Evolutionary conservation across 2,888 invertebrate genomes (phyloP), one percentile per base, ranked within the genome.

Genomic region (Lasioglossum calceatum): DNA sequence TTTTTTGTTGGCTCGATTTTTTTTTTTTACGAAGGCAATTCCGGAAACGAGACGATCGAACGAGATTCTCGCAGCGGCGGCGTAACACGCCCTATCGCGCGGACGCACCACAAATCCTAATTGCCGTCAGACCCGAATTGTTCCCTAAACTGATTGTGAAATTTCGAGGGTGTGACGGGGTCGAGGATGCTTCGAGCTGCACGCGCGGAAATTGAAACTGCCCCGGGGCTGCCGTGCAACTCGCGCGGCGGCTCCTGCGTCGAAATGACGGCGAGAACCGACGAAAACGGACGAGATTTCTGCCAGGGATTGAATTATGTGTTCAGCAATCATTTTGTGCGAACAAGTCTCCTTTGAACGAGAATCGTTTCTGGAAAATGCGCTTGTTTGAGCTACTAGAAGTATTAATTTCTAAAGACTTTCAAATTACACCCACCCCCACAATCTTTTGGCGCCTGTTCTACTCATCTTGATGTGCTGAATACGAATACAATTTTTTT

Each of bases 161-260:
- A 32, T 42, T 79, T 72, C 71, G 71, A 8, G 39, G 39, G n/a
- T 42, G 50, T 14, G 27, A 72, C 42, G 54, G 8, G 10, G 50
- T 70, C 64, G 67, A 47, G 77, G 39, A 70, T 39, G 39, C 36
- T 39, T 19, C 12, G 70, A 10, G 70, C 12, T 70, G 36, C 23
- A 19, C 70, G 19, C 70, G 39, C 39, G 39, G 39, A 78, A 78
- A 78, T 78, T 78, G 77, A 78, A 78, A 78, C 44, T 39, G 77
- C 50, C 39, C 50, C 47, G 50, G 70, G 19, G 10, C 39, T n/a
- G 10, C 14, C 47, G 67, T 7, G 77, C 47, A 23, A 67, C 32
- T 47, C 47, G 47, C 54, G 54, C 54, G 54, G 27, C 44, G 23
- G 23, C 64, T 64, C 27, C 27, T 32, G n/a, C 14, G 10, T 54